Percentiles rank a stretch among this genome's conserved stretches.
Conservation (phyloP, 2,888 invertebrate genomes). For the Lacanobia wlatinum region DNA sequence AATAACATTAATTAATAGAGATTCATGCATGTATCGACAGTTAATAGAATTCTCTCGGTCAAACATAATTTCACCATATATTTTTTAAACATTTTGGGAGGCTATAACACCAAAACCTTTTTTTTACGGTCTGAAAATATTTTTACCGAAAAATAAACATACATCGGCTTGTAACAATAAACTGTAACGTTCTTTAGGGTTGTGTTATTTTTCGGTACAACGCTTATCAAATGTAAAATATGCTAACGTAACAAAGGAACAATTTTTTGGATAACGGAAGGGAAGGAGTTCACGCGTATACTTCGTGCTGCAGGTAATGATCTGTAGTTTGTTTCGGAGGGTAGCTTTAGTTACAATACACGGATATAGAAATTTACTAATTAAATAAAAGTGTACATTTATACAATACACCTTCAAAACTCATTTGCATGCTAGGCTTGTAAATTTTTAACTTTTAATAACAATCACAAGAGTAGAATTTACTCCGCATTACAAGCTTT, state of each 20-base stretch:
- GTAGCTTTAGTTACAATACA: neutral
- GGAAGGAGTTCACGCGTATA: slow-evolving; percentile 30
- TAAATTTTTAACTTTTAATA: neutral
- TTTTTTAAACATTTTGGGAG: slow-evolving; percentile 12
- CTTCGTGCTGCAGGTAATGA: slow-evolving; percentile 32
- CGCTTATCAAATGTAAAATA: slow-evolving; percentile 58
- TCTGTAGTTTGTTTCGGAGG: slow-evolving; percentile 19
- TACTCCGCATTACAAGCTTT: neutral
- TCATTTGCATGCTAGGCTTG: no score
- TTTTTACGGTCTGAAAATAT: slow-evolving; percentile 50
- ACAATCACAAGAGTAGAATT: no score
- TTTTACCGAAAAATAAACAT: slow-evolving; percentile 52
- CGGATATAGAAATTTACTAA: slow-evolving; percentile 19
- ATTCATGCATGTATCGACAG: slow-evolving; percentile 4
- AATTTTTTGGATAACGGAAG: slow-evolving; percentile 26
- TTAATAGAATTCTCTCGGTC: slow-evolving; percentile 22
- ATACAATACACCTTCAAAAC: neutral
- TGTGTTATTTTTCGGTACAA: slow-evolving; percentile 50
- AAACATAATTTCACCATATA: slow-evolving; percentile 11
- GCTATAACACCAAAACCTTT: slow-evolving; percentile 37
- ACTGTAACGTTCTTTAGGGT: slow-evolving; percentile 36
- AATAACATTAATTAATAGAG: neutral
- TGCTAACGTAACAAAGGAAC: slow-evolving; percentile 52
- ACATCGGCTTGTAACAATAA: slow-evolving; percentile 42
- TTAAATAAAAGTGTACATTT: slow-evolving; percentile 5